Conservation (phyloP, 2,888 invertebrate genomes). For the Drosophila gaucha region DNA sequence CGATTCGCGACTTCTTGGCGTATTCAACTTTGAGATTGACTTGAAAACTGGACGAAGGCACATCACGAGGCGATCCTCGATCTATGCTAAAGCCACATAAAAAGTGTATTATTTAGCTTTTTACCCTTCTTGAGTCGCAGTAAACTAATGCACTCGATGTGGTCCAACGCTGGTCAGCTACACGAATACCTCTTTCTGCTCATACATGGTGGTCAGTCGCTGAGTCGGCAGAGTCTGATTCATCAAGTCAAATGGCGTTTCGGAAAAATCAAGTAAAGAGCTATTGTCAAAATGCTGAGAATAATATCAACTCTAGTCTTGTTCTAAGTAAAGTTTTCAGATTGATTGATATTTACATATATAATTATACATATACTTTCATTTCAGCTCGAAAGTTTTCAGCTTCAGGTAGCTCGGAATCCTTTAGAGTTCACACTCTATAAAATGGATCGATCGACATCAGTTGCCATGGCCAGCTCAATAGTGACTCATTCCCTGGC, state of each 20-base stretch:
- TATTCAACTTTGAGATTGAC: constrained; percentile 62
- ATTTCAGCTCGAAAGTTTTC: constrained; percentile 49
- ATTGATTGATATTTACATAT: no score
- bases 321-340: no score
- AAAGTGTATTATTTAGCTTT: constrained; percentile 30
- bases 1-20: constrained; percentile 50
- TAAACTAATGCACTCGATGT: background rate
- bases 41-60: constrained; percentile 33
- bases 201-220: constrained; percentile 43
- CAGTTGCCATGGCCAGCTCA: constrained; percentile 49
- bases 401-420: constrained; percentile 48
- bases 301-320: background rate
- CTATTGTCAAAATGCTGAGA: constrained; percentile 34
- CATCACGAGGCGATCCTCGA: constrained; percentile 33
- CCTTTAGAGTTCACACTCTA: constrained; percentile 30
- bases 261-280: constrained; percentile 29
- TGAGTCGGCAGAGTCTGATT: constrained; percentile 49
- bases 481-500: constrained; percentile 51
- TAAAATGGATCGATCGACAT: constrained; percentile 25
- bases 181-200: constrained; percentile 55
- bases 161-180: constrained; percentile 13
- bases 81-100: constrained; percentile 22
- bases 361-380: no score
- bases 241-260: constrained; percentile 28
- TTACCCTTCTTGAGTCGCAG: constrained; percentile 3